phyloP scores from a whole-genome alignment of 2,113 vertebrate genomes.

The Oplegnathus fasciatus region DNA sequence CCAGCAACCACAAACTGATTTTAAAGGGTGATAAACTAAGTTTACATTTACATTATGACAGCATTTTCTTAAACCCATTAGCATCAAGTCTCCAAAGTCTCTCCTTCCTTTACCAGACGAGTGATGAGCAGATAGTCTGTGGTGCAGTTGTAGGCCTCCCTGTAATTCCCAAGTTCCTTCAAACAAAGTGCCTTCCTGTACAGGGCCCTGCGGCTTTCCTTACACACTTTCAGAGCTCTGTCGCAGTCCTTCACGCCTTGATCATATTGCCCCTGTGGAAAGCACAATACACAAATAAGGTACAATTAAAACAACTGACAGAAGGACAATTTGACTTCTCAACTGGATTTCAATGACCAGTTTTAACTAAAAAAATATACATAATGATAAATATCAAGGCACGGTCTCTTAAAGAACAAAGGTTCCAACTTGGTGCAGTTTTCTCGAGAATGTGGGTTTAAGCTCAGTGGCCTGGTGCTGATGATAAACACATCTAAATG shows the following conservation, averaged over 20 bases:
- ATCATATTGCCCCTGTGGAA: slow-evolving; percentile 87
- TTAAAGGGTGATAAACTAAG: not conserved
- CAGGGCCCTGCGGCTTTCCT: slow-evolving; percentile 88
- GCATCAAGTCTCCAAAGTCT: not conserved
- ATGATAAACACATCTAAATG: slow-evolving; percentile 15
- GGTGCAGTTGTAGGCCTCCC: slow-evolving; percentile 93
- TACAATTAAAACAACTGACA: no score
- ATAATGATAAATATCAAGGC: no score
- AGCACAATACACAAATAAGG: not conserved
- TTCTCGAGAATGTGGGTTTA: not conserved
- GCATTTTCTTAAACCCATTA: not conserved
- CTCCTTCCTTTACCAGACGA: slow-evolving; percentile 85
- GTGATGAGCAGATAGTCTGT: slow-evolving; percentile 88
- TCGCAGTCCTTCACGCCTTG: slow-evolving; percentile 90
- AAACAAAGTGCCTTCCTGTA: slow-evolving; percentile 93
- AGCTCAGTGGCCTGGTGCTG: not conserved
- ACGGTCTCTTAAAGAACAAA: not conserved
- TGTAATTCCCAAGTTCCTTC: slow-evolving; percentile 89
- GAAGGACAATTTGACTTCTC: no score
- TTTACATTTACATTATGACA: not conserved
- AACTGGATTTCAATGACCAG: no score
- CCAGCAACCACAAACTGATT: not conserved
- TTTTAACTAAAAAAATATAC: not conserved
- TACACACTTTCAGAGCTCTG: slow-evolving; percentile 85
- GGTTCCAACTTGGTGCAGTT: not conserved